Evolutionary conservation across 2,888 invertebrate genomes (phyloP), one percentile per base, ranked within the genome.

Genomic region (Pseudoips prasinana): DNA sequence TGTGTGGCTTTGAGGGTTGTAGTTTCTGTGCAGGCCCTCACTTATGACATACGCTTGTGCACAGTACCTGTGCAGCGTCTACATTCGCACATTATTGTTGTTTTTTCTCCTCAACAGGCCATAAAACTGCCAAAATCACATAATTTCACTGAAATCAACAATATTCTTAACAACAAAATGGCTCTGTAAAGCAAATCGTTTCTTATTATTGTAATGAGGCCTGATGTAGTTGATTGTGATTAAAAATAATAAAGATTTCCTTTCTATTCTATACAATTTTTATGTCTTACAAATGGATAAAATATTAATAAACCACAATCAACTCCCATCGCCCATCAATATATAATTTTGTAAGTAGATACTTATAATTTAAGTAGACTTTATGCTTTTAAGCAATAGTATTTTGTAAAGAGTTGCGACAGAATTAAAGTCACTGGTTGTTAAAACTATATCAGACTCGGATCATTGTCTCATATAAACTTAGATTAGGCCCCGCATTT

Each of bases 401-500:
- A 7, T 7, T 20, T 20, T 20, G n/a, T 18, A 18, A 18, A 6
- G 18, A 18, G 4, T 29, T 29, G 28, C 37, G 44, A 43, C 22
- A 42, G 30, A 34, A 42, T 39, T 46, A 45, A 46, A 53, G 23
- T 64, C 66, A 65, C 65, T 64, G 66, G 63, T 46, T 58, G 26
- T 32, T 39, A 37, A 51, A 50, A 50, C 52, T 46, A 45, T 56
- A 32, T 34, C 46, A 46, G 42, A 51, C 43, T 47, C 51, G 22
- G 49, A 50, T 51, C 39, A 45, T 39, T 55, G 49, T 43, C 52
- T 42, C 43, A 48, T 55, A 62, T 39, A 50, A 61, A 58, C 55
- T 43, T 57, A 41, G 48, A 61, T 58, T 79, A 79, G 79, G 76
- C 79, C 77, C 69, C 65, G 56, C 56, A 62, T 56, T 63, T 58